These are phyloP conservation scores for Amiota communis DNA, from an alignment of 2,888 invertebrate species.

Conservation along the genomic window DNA sequence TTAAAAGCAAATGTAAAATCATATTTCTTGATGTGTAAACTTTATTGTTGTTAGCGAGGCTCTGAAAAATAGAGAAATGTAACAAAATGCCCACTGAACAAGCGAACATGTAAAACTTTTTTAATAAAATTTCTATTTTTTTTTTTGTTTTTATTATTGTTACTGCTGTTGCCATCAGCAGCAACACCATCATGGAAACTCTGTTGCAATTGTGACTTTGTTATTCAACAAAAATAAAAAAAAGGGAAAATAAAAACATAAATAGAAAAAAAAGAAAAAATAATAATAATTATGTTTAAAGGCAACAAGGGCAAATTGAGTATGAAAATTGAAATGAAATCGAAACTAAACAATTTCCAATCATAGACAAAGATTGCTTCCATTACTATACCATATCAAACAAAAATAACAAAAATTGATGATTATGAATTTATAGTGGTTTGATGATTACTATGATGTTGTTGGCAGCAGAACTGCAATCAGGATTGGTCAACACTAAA, in stretches of 20 bases:
- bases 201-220: conserved; percentile 40
- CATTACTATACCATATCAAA: neutral
- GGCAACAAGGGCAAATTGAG: conserved; percentile 49
- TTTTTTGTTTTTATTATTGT: too few relatives aligned
- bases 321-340: conserved; percentile 66
- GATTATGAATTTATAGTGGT: neutral
- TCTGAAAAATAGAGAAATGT: too few relatives aligned
- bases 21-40: conserved; percentile 65
- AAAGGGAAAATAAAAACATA: too few relatives aligned
- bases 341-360: conserved; percentile 44
- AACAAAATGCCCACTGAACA: conserved; percentile 32
- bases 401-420: neutral
- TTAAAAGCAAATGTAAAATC: conserved; percentile 67
- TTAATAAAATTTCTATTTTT: conserved; percentile 59
- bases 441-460: neutral
- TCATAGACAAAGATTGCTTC: neutral
- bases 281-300: neutral
- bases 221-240: conserved; percentile 36
- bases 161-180: too few relatives aligned
- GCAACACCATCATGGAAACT: conserved; percentile 39
- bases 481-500: too few relatives aligned
- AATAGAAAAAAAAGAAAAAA: neutral
- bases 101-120: conserved; percentile 61
- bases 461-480: neutral
- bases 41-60: conserved; percentile 36